Evolutionary conservation across 1,140 invertebrate genomes (phyloP).

Genomic region (Parasteatoda tepidariorum): DNA sequence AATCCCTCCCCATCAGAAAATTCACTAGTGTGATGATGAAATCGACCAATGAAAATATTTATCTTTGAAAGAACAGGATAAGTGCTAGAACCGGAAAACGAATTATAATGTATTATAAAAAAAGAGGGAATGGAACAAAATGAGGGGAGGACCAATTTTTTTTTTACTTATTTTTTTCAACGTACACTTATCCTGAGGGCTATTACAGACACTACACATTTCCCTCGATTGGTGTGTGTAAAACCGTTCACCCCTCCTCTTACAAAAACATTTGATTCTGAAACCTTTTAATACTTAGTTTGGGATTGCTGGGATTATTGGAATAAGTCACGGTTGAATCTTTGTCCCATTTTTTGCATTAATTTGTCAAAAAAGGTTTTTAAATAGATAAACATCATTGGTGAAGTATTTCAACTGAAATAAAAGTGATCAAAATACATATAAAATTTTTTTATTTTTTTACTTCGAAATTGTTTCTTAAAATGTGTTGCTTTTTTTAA

Average conservation of each 20-base stretch:
- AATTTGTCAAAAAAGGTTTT: background rate
- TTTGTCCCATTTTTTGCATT: background rate
- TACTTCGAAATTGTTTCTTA: too few species aligned
- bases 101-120: constrained; percentile 40
- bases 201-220: constrained; percentile 43
- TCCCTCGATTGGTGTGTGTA: background rate
- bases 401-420: too few species aligned
- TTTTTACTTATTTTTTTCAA: constrained; percentile 7
- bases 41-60: constrained; percentile 60
- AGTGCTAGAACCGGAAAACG: constrained; percentile 2
- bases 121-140: background rate
- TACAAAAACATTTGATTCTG: constrained; percentile 47
- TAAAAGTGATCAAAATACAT: background rate
- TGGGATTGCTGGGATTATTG: background rate
- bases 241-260: constrained; percentile 26
- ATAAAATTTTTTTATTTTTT: too few species aligned
- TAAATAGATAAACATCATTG: too few species aligned
- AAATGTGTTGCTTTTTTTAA: too few species aligned
- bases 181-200: constrained; percentile 15
- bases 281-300: constrained; percentile 40
- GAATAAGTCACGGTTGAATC: constrained; percentile 10
- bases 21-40: constrained; percentile 25
- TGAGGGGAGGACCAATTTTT: background rate
- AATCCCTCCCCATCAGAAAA: constrained; percentile 14
- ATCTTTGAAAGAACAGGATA: constrained; percentile 41